Evolutionary conservation across 2,888 invertebrate genomes (phyloP).

Genomic region (Podabrus alpinus): DNA sequence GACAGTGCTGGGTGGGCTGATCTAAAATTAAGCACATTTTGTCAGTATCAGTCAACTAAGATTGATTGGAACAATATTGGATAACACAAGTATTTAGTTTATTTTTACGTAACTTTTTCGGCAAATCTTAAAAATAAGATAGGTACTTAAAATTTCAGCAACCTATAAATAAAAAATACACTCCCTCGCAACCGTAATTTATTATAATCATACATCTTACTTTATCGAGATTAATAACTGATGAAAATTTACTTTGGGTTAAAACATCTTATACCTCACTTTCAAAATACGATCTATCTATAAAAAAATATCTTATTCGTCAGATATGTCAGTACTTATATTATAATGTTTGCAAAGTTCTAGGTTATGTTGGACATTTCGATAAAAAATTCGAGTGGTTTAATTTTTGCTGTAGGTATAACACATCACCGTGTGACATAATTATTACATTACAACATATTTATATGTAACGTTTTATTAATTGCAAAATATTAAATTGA

Average conservation of each 20-base stretch:
- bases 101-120: neutral
- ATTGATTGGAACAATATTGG: slow-evolving; percentile 32
- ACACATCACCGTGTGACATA: too few species aligned
- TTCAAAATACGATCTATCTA: neutral
- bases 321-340: too few species aligned
- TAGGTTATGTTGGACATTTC: too few species aligned
- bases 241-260: neutral
- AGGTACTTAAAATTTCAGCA: neutral
- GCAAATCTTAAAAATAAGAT: neutral
- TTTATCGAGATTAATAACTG: neutral
- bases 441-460: too few species aligned
- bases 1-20: slow-evolving; percentile 29
- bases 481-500: too few species aligned
- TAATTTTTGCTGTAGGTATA: too few species aligned
- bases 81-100: neutral
- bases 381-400: too few species aligned
- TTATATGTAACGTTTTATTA: too few species aligned
- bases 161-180: neutral
- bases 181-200: neutral
- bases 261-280: neutral
- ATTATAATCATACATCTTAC: neutral
- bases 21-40: slow-evolving; percentile 37
- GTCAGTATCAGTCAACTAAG: slow-evolving; percentile 31
- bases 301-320: neutral
- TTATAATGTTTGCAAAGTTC: too few species aligned